These are phyloP conservation scores for Porites cylindrica DNA, from an alignment of 92 coral and sea anemone species.

Conservation along the genomic window DNA sequence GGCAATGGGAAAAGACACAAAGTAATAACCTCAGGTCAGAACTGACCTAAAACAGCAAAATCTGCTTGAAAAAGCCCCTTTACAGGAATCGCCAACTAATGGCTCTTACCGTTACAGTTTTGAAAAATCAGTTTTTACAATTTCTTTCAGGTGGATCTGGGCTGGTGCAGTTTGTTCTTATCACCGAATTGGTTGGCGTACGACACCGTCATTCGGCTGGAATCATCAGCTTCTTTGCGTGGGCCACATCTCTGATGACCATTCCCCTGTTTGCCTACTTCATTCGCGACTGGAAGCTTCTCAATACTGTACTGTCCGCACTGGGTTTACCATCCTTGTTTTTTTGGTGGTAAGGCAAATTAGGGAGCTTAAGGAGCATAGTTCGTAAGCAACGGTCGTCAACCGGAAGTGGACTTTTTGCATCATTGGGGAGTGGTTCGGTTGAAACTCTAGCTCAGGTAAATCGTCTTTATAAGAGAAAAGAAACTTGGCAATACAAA, in stretches of 20 bases:
- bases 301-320: constrained; percentile 63
- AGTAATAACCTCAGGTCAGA: no score
- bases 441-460: no score
- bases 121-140: background rate
- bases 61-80: no score
- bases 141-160: constrained; percentile 67
- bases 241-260: constrained; percentile 67
- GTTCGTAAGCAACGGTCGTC: background rate
- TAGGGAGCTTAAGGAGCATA: background rate
- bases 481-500: no score
- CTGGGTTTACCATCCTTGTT: constrained; percentile 63
- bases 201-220: constrained; percentile 77
- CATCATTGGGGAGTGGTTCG: no score
- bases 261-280: constrained; percentile 78
- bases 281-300: constrained; percentile 81
- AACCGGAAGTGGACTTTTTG: no score
- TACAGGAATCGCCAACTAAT: no score
- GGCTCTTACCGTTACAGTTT: no score
- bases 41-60: no score
- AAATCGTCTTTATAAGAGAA: no score
- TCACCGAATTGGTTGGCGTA: constrained; percentile 80
- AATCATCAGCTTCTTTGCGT: constrained; percentile 65
- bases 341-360: constrained; percentile 62
- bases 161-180: constrained; percentile 71
- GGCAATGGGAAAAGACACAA: no score